These are phyloP conservation scores for Syngnathoides biaculeatus DNA, from an alignment of 2,113 vertebrate species.

Conservation along the genomic window DNA sequence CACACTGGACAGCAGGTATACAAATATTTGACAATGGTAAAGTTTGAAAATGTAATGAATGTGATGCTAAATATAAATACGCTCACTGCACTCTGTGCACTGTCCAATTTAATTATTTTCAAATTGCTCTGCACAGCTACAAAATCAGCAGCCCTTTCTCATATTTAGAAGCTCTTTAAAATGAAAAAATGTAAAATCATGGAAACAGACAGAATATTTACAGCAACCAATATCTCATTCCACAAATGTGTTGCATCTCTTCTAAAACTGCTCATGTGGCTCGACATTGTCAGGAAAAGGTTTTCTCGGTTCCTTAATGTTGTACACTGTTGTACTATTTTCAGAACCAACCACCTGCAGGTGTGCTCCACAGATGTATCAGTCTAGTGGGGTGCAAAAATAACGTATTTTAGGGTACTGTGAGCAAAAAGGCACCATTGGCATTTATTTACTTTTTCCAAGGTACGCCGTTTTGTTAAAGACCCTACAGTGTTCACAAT, in stretches of 20 bases:
- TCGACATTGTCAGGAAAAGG: background rate
- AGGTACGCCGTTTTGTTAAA: no score
- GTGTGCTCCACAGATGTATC: background rate
- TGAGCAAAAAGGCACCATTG: no score
- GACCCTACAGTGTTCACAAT: no score
- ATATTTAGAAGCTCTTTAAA: no score
- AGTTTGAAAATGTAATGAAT: background rate
- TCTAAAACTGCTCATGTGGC: background rate
- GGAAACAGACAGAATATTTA: background rate
- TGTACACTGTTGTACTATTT: no score
- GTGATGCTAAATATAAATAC: no score
- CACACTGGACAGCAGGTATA: background rate
- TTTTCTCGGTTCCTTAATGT: background rate
- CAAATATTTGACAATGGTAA: background rate
- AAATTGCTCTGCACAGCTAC: background rate
- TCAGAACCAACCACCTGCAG: background rate
- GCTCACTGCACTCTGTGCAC: no score
- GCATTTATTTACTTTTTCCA: no score
- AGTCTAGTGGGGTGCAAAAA: no score
- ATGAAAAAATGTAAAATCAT: background rate
- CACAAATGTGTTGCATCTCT: background rate
- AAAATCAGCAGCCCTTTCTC: no score
- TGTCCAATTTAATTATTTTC: background rate
- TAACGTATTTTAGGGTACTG: no score
- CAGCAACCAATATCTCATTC: background rate